Base-by-base conservation (phyloP, 2,797 vertebrate genomes). In the Cynopterus sphinx region DNA sequence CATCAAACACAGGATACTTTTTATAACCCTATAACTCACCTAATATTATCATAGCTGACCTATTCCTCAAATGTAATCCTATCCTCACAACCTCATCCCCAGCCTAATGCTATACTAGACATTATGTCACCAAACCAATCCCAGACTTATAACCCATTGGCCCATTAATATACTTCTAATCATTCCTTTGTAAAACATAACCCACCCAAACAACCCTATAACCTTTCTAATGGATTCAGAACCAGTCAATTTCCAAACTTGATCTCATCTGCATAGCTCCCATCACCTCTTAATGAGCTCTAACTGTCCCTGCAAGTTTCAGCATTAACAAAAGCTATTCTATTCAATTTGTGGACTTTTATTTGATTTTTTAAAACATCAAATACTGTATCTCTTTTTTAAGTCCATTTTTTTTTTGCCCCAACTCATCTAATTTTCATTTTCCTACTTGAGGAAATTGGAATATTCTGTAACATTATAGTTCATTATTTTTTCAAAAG, bases 221-320 rank as follows among this genome's bases (percentile, higher is more conserved):
- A 97, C 96, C 96, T 97, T 96, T 96, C 68, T 96, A 97, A 97
- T 98, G 96, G 96, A 97, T 97, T 97, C 96, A 95, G 88, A 97
- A 96, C 51, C 67, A 95, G 68, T n/a, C 97, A 97, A 95, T 97
- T 97, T 97, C 92, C 46, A 94, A 97, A 97, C 53, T 78, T 97
- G 87, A 95, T 97, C 93, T 97, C 86, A 97, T 97, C 93, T 97
- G 90, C 96, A 96, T 96, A 96, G 85, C 96, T 94, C 39, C 87
- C 86, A 92, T 96, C 92, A 97, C 97, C 97, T 97, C 95, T 88
- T 98, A 98, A 97, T 97, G 95, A 98, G 96, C 88, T 96, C 88
- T 94, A 97, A 96, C 96, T 95, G 95, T 96, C 95, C 88, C 94
- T 96, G 92, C 83, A 97, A 97, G 94, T 96, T 95, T 92, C 87